Conservation (phyloP, 2,113 vertebrate species). For the Pangasianodon gigas region DNA sequence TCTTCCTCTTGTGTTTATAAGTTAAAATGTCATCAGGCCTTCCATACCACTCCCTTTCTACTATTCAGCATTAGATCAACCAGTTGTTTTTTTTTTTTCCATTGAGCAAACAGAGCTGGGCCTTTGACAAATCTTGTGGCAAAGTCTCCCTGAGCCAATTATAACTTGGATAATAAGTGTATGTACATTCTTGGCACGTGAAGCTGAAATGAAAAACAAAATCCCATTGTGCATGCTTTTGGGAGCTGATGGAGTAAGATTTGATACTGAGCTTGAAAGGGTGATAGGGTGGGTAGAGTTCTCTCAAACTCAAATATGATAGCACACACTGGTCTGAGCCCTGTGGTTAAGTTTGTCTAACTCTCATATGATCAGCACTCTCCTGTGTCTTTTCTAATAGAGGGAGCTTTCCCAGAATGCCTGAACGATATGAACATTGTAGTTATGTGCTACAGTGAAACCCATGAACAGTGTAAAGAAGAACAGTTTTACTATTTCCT, state of each 20-base stretch:
- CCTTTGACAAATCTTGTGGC: slow-evolving; percentile 30
- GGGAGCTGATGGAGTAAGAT: slow-evolving; percentile 35
- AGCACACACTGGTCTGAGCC: background rate
- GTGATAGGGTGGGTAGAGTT: slow-evolving; percentile 11
- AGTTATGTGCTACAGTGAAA: background rate
- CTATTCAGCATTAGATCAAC: background rate
- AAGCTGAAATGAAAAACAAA: slow-evolving; percentile 43
- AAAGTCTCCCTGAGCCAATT: slow-evolving; percentile 37
- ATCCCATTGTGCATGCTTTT: slow-evolving; percentile 45
- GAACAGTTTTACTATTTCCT: background rate
- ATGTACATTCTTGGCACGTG: slow-evolving; percentile 48
- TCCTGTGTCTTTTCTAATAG: slow-evolving; percentile 35
- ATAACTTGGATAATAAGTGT: slow-evolving; percentile 49
- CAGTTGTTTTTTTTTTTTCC: background rate
- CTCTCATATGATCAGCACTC: slow-evolving; percentile 40
- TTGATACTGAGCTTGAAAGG: slow-evolving; percentile 28
- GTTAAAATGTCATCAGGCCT: background rate
- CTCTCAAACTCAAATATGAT: slow-evolving; percentile 29
- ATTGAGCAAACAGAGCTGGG: slow-evolving; percentile 24
- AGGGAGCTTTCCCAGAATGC: slow-evolving; percentile 25
- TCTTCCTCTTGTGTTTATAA: background rate
- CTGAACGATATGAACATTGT: background rate
- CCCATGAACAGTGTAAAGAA: background rate
- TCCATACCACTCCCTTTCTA: background rate
- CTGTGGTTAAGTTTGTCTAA: slow-evolving; percentile 30